Evolutionary conservation across 2,888 invertebrate species (phyloP).

Genomic region (Cremastinae sp.): DNA sequence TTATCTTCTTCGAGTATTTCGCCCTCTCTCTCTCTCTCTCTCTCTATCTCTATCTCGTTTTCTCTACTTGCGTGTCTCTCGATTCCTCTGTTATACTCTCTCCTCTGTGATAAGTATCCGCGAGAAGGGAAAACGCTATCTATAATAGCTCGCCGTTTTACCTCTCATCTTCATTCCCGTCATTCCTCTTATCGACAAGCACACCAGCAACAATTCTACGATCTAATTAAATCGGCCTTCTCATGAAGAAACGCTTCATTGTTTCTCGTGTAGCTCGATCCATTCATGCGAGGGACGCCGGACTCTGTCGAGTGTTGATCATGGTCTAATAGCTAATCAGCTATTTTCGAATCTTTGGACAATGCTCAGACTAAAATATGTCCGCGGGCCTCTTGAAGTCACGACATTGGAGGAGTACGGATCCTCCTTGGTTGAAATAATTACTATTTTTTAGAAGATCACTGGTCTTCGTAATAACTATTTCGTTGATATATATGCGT

Average conservation of each 20-base stretch:
- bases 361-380: not conserved
- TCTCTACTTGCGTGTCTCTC: constrained; percentile 13
- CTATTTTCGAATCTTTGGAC: constrained; percentile 14
- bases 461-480: too few relatives aligned
- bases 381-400: constrained; percentile 9
- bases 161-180: not conserved
- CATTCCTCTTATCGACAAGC: not conserved
- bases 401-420: too few relatives aligned
- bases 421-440: too few relatives aligned
- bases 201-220: constrained; percentile 40
- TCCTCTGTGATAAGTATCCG: constrained; percentile 16
- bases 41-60: constrained; percentile 14
- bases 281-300: constrained; percentile 1
- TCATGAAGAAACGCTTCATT: constrained; percentile 13
- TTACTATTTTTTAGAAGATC: too few relatives aligned
- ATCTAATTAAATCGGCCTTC: constrained; percentile 53
- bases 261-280: not conserved
- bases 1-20: constrained; percentile 56
- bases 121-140: constrained; percentile 21
- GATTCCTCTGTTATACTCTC: constrained; percentile 4
- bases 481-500: too few relatives aligned
- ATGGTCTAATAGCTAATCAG: not conserved
- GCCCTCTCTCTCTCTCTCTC: constrained; percentile 18
- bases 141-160: not conserved
- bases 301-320: constrained; percentile 2